Conservation (phyloP, 2,113 vertebrate genomes). For the Lethenteron camtschaticum region DNA sequence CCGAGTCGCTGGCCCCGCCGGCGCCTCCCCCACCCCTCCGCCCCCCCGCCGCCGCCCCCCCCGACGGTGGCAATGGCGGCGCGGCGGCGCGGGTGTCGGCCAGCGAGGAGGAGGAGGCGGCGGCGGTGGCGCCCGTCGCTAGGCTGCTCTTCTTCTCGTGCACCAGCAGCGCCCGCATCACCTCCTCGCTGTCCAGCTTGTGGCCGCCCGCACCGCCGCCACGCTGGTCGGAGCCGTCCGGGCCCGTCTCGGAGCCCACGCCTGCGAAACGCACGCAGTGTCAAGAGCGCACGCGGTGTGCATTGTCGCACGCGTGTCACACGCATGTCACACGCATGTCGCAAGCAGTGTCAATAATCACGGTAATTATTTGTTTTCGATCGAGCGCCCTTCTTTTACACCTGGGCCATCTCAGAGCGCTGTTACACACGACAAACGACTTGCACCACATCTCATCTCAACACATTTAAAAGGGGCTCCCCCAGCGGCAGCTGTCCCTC, state of each 20-base stretch:
- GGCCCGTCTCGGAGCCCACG: conserved; percentile 16
- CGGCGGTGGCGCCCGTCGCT: conserved; percentile 15
- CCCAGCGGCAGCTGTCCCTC: too few relatives aligned
- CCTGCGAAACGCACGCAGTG: too few relatives aligned
- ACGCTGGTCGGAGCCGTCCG: conserved; percentile 26
- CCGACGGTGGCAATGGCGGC: conserved; percentile 15
- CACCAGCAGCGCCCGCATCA: conserved; percentile 87
- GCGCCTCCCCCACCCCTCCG: not conserved
- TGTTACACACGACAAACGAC: too few relatives aligned
- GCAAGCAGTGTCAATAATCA: too few relatives aligned
- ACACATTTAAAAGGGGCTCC: too few relatives aligned
- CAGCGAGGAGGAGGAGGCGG: not conserved
- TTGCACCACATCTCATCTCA: too few relatives aligned
- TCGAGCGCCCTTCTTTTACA: too few relatives aligned
- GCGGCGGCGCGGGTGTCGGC: conserved; percentile 16
- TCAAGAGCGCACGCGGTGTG: too few relatives aligned
- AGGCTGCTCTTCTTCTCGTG: conserved; percentile 59
- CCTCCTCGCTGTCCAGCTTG: conserved; percentile 66
- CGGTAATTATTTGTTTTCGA: too few relatives aligned
- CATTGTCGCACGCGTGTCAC: too few relatives aligned
- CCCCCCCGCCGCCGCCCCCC: not conserved
- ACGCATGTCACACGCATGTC: too few relatives aligned
- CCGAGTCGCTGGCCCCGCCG: conserved; percentile 48
- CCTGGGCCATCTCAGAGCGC: too few relatives aligned
- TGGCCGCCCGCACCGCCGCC: conserved; percentile 22